These are phyloP conservation scores for Scomberomorus guttatus DNA, from an alignment of 2,797 vertebrate species.

Conservation along the genomic window DNA sequence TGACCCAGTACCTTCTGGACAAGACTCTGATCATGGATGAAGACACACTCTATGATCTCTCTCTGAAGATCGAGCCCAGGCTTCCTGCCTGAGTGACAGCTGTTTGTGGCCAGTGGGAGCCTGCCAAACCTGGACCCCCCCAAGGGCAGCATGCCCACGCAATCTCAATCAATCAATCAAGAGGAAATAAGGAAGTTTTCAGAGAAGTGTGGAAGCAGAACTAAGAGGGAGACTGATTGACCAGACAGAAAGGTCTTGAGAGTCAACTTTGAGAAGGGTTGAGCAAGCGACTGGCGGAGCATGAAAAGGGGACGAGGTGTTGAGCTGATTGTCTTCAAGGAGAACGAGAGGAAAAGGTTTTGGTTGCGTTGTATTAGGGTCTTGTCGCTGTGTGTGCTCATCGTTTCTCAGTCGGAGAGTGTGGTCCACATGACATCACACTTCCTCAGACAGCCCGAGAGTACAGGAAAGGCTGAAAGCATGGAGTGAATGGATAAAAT, in stretches of 20 bases:
- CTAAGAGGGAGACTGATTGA: conserved; percentile 31
- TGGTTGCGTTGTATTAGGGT: conserved; percentile 38
- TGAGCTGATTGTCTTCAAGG: conserved; percentile 30
- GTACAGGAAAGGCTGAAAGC: conserved; percentile 42
- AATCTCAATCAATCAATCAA: conserved; percentile 61
- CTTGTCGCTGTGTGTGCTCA: conserved; percentile 50
- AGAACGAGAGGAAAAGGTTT: conserved; percentile 18
- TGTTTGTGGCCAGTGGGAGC: conserved; percentile 63
- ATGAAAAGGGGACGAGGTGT: conserved; percentile 27
- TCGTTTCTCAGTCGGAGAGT: conserved; percentile 42
- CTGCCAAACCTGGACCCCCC: conserved; percentile 53
- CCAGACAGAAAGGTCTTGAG: conserved; percentile 27
- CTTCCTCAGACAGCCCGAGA: conserved; percentile 55
- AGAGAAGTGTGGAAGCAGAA: conserved; percentile 27
- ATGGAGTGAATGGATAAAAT: conserved; percentile 25
- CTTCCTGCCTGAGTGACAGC: conserved; percentile 92
- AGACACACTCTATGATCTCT: conserved; percentile 96
- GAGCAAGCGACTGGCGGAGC: conserved; percentile 1
- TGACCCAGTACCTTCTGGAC: conserved; percentile 96
- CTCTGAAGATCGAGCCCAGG: conserved; percentile 95
- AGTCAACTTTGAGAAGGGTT: conserved; percentile 16
- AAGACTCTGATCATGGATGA: conserved; percentile 96
- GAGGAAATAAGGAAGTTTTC: conserved; percentile 51
- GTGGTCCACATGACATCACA: conserved; percentile 33
- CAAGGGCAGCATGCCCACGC: conserved; percentile 54